Percentiles rank a stretch among this genome's conserved stretches.
phyloP scores from a whole-genome alignment of 2,113 vertebrate species.

The Dasyprocta punctata region DNA sequence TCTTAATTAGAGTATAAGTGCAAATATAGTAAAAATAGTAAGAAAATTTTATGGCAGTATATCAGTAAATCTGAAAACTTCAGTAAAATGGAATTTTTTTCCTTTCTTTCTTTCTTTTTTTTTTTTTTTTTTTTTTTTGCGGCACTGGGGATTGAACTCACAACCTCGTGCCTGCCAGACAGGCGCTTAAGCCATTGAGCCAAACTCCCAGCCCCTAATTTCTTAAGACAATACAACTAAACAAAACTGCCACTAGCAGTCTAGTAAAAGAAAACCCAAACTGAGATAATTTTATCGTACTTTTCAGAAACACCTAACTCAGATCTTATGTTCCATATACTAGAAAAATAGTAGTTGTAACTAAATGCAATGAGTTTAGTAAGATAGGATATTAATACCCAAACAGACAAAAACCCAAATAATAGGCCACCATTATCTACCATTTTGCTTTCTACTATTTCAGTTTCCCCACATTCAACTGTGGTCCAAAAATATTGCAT shows the following conservation, averaged over 20 bases:
- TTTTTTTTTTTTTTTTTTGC: too few species aligned
- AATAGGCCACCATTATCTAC: background rate
- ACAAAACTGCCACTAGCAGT: background rate
- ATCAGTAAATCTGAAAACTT: background rate
- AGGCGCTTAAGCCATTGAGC: too few species aligned
- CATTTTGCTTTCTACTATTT: background rate
- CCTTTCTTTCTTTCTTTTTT: too few species aligned
- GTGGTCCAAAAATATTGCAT: background rate
- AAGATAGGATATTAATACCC: background rate
- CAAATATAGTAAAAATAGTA: slow-evolving; percentile 34
- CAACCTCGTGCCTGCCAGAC: too few species aligned
- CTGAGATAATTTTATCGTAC: background rate
- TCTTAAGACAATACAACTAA: background rate
- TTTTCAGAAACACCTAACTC: slow-evolving; percentile 29
- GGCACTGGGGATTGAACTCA: too few species aligned
- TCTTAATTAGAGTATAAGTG: background rate
- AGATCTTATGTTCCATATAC: background rate
- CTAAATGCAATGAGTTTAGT: background rate
- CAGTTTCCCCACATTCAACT: background rate
- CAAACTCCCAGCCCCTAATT: too few species aligned
- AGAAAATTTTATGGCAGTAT: background rate
- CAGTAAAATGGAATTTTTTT: background rate
- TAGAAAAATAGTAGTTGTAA: background rate
- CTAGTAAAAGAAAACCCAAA: background rate
- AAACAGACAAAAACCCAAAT: background rate